These are phyloP conservation scores for Enteromius thamalakanensis DNA, from an alignment of 2,797 vertebrate genomes.

Conservation along the genomic window DNA sequence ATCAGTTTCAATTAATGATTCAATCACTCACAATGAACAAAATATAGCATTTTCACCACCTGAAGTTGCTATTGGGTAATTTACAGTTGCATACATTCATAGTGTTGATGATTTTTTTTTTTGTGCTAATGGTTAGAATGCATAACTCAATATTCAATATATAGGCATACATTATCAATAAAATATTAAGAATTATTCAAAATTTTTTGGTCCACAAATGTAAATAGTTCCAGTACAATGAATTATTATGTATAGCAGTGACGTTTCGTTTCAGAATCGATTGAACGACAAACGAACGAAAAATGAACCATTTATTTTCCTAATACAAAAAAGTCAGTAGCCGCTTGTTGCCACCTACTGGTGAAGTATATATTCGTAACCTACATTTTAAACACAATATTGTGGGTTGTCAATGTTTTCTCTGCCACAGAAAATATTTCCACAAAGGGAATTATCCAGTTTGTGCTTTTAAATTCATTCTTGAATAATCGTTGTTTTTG, in stretches of 20 bases:
- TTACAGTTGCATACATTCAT: background rate
- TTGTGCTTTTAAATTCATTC: too few relatives aligned
- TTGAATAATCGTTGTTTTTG: background rate
- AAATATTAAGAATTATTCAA: too few relatives aligned
- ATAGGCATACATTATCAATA: too few relatives aligned
- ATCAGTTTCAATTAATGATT: background rate
- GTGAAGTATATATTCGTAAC: too few relatives aligned
- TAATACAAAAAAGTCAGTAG: background rate
- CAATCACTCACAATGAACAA: background rate
- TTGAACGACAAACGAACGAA: too few relatives aligned
- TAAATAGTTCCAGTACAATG: background rate
- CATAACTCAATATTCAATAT: background rate
- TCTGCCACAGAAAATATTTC: background rate
- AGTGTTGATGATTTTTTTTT: background rate
- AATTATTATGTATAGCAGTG: background rate
- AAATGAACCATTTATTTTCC: background rate
- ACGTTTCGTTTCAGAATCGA: background rate
- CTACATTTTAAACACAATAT: background rate
- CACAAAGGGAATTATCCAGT: background rate
- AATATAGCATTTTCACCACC: background rate
- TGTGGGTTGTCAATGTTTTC: background rate
- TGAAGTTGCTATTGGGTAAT: background rate
- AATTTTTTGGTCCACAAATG: background rate
- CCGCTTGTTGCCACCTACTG: background rate
- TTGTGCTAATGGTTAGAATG: background rate